These are phyloP conservation scores for Maniola jurtina DNA, from an alignment of 1,140 invertebrate species.

Conservation along the genomic window DNA sequence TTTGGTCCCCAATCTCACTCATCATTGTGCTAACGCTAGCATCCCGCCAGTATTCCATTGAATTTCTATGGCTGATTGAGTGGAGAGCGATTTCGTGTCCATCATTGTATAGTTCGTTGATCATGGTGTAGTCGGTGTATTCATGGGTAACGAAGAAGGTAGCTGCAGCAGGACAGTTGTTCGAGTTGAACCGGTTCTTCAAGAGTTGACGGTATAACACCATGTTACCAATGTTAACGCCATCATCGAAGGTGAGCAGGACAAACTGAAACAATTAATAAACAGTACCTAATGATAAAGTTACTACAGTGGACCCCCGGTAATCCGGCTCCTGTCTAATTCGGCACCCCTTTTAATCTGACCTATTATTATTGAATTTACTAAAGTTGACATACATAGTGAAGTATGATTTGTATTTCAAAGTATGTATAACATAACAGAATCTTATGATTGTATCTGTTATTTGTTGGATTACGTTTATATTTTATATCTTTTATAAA, in stretches of 20 bases:
- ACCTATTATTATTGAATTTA: no score
- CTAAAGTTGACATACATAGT: no score
- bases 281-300: no score
- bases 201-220: conserved; percentile 82
- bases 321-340: no score
- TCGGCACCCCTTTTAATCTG: no score
- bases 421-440: no score
- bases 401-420: no score
- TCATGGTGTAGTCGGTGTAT: conserved; percentile 83
- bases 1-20: conserved; percentile 81
- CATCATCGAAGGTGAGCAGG: conserved; percentile 85
- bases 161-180: conserved; percentile 81
- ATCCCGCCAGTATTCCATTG: conserved; percentile 76
- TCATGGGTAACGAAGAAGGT: conserved; percentile 86
- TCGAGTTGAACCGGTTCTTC: conserved; percentile 80
- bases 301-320: no score
- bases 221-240: conserved; percentile 83
- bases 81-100: conserved; percentile 87
- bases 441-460: no score
- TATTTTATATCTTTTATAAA: no score
- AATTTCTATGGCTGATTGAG: conserved; percentile 78
- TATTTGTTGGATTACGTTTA: no score
- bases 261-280: conserved; percentile 77
- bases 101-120: conserved; percentile 81
- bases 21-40: conserved; percentile 68